Percentiles rank a stretch among this genome's conserved stretches.
Conservation (phyloP, 2,113 vertebrate species). For the Psilopsiagon aurifrons region DNA sequence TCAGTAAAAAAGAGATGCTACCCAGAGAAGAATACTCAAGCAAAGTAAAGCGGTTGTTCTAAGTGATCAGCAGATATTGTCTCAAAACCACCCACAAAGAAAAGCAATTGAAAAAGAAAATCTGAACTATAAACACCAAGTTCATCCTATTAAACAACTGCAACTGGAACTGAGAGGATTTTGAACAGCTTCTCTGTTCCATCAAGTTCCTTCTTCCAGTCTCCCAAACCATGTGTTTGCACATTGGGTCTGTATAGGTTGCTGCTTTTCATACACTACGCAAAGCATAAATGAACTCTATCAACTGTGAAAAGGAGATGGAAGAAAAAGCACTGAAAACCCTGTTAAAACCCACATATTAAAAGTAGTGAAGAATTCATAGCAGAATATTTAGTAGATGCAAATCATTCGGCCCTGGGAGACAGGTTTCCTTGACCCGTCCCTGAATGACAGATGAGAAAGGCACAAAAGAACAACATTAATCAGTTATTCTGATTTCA, state of each 20-base stretch:
- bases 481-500: not conserved
- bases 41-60: not conserved
- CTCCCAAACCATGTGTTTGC: not conserved
- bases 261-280: not conserved
- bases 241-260: not conserved
- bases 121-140: not conserved
- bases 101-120: not conserved
- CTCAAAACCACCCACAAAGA: not conserved
- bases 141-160: not conserved
- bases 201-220: not conserved
- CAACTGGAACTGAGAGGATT: not conserved
- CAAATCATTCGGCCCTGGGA: not conserved
- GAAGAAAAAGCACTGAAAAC: not conserved
- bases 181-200: not conserved
- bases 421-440: not conserved
- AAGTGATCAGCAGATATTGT: not conserved
- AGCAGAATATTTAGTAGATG: not conserved
- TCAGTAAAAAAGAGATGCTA: not conserved
- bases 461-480: not conserved
- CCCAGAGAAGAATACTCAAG: not conserved
- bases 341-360: not conserved
- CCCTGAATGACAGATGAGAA: not conserved
- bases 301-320: not conserved
- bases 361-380: not conserved
- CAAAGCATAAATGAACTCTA: not conserved